Evolutionary conservation across 2,113 vertebrate species (phyloP).

Genomic region (Epinephelus cyanopodus): DNA sequence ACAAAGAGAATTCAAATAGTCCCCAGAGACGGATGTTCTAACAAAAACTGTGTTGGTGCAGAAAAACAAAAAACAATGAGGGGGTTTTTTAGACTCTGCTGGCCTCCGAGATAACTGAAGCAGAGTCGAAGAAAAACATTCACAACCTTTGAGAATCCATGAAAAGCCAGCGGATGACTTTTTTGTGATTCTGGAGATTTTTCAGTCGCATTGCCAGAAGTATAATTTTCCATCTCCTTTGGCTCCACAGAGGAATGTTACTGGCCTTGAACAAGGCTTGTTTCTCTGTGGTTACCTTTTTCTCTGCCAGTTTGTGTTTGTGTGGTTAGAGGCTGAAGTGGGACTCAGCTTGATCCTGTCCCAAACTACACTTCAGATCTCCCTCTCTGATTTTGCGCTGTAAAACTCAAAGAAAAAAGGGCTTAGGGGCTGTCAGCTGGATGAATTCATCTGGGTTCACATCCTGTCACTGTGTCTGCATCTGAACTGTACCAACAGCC

Average conservation of each 20-base stretch:
- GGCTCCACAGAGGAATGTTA: slow-evolving; percentile 59
- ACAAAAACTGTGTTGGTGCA: background rate
- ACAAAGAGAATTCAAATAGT: background rate
- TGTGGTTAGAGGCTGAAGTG: slow-evolving; percentile 53
- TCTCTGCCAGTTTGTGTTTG: slow-evolving; percentile 60
- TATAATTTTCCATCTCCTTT: slow-evolving; percentile 56
- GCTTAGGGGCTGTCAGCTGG: slow-evolving; percentile 70
- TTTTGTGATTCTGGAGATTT: slow-evolving; percentile 39
- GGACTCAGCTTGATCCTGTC: slow-evolving; percentile 34
- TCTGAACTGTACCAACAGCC: slow-evolving; percentile 46
- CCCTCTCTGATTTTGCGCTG: background rate
- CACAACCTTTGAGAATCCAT: slow-evolving; percentile 15
- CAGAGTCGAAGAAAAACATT: slow-evolving; percentile 28
- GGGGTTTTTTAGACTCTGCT: background rate
- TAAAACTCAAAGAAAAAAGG: slow-evolving; percentile 1
- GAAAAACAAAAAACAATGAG: slow-evolving; percentile 11
- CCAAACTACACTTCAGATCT: slow-evolving; percentile 46
- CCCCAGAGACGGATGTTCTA: background rate
- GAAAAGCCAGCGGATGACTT: slow-evolving; percentile 24
- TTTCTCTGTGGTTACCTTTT: slow-evolving; percentile 58
- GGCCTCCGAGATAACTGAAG: slow-evolving; percentile 6
- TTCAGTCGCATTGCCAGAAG: slow-evolving; percentile 23
- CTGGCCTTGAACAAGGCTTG: slow-evolving; percentile 17
- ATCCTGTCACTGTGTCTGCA: slow-evolving; percentile 75
- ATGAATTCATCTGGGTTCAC: slow-evolving; percentile 63